Evolutionary conservation across 2,797 vertebrate genomes (phyloP).

Genomic region (Menidia menidia): DNA sequence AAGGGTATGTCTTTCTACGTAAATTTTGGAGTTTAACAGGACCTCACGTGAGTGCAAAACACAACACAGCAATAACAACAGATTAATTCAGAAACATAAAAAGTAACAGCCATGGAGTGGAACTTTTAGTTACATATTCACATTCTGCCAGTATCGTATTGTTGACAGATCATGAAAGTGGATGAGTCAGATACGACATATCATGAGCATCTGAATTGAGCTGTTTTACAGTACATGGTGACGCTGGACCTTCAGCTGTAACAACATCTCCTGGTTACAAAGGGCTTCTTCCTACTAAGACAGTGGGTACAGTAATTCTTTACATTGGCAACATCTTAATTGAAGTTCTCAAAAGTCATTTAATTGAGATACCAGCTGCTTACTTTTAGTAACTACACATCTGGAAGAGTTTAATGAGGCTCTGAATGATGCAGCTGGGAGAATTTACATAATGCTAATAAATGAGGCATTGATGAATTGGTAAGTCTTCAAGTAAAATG

Average conservation of each 20-base stretch:
- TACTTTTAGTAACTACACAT: slow-evolving; percentile 70
- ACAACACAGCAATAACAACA: slow-evolving; percentile 68
- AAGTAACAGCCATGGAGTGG: slow-evolving; percentile 54
- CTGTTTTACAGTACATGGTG: slow-evolving; percentile 71
- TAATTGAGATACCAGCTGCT: slow-evolving; percentile 38
- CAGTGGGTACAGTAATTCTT: slow-evolving; percentile 50
- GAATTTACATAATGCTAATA: slow-evolving; percentile 54
- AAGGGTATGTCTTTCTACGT: slow-evolving; percentile 68
- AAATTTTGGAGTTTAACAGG: slow-evolving; percentile 63
- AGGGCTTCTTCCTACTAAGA: slow-evolving; percentile 55
- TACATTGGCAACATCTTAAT: slow-evolving; percentile 72
- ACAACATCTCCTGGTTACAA: slow-evolving; percentile 63
- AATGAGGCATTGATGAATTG: slow-evolving; percentile 53
- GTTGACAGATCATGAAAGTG: slow-evolving; percentile 57
- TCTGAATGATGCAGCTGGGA: slow-evolving; percentile 36
- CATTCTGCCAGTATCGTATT: slow-evolving; percentile 67
- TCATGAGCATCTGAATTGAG: slow-evolving; percentile 58
- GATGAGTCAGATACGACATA: slow-evolving; percentile 62
- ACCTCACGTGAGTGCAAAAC: slow-evolving; percentile 75
- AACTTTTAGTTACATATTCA: slow-evolving; percentile 72
- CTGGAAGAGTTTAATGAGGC: slow-evolving; percentile 14
- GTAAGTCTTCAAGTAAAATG: slow-evolving; percentile 72
- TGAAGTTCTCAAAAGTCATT: slow-evolving; percentile 59
- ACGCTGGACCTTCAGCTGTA: slow-evolving; percentile 64
- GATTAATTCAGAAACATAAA: slow-evolving; percentile 52